A percentile compares a stretch with the other conserved stretches of the same genome.
phyloP scores from a whole-genome alignment of 2,888 invertebrate genomes.

The Helleia helle region DNA sequence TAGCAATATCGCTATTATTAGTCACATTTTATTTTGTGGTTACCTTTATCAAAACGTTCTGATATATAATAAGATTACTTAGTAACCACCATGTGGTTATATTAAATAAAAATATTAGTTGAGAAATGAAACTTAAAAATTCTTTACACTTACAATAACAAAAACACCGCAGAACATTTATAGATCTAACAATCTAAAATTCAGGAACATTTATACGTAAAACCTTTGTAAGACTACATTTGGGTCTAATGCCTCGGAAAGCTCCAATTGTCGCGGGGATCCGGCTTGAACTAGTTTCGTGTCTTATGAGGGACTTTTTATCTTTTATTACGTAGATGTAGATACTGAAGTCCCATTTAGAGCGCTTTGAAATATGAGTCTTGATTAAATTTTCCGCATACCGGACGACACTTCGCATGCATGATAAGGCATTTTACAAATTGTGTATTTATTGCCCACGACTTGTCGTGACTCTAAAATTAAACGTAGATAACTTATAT shows the following conservation, averaged over 20 bases:
- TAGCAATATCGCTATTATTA: too few species aligned
- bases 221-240: constrained; percentile 4
- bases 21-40: too few species aligned
- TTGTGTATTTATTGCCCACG: too few species aligned
- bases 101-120: too few species aligned
- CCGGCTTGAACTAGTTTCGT: constrained; percentile 15
- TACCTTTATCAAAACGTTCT: too few species aligned
- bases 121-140: too few species aligned
- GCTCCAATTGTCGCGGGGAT: constrained; percentile 12
- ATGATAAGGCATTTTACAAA: too few species aligned
- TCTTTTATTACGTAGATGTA: constrained; percentile 5
- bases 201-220: neutral
- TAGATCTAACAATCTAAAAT: constrained; percentile 3
- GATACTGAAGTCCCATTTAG: constrained; percentile 1
- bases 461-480: too few species aligned
- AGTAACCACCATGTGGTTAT: too few species aligned
- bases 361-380: constrained; percentile 2
- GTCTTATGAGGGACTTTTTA: constrained; percentile 10
- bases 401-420: neutral
- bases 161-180: neutral
- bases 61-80: too few species aligned
- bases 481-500: too few species aligned
- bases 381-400: neutral
- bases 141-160: too few species aligned
- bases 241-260: constrained; percentile 8